Conservation (phyloP, 2,113 vertebrate species). For the Sakesphorus luctuosus region DNA sequence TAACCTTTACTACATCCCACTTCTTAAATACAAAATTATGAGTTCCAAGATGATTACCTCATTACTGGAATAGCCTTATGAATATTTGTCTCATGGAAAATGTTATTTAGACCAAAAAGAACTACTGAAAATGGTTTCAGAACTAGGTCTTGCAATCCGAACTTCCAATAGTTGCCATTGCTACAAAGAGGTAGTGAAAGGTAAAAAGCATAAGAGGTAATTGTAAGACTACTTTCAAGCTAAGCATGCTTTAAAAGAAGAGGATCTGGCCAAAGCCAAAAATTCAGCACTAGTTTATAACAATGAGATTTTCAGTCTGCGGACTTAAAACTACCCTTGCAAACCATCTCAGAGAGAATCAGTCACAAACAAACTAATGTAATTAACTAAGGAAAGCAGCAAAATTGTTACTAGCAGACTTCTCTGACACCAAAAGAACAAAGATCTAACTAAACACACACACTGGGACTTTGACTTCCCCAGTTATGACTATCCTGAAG, state of each 20-base stretch:
- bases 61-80: neutral
- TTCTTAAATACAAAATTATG: neutral
- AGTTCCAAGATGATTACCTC: neutral
- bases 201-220: neutral
- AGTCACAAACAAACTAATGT: neutral
- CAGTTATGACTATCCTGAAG: neutral
- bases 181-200: neutral
- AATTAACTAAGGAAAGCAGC: neutral
- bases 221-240: neutral
- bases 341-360: neutral
- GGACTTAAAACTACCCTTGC: neutral
- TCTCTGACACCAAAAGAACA: neutral
- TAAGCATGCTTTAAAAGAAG: neutral
- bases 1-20: neutral
- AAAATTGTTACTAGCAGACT: neutral
- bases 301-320: neutral
- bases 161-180: neutral
- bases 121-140: neutral
- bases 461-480: neutral
- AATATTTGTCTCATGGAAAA: neutral
- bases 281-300: neutral
- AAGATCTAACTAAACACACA: neutral
- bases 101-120: neutral
- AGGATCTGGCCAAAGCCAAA: neutral
- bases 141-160: neutral